Conservation (phyloP, 2,888 invertebrate genomes). For the Limnephilus marmoratus region DNA sequence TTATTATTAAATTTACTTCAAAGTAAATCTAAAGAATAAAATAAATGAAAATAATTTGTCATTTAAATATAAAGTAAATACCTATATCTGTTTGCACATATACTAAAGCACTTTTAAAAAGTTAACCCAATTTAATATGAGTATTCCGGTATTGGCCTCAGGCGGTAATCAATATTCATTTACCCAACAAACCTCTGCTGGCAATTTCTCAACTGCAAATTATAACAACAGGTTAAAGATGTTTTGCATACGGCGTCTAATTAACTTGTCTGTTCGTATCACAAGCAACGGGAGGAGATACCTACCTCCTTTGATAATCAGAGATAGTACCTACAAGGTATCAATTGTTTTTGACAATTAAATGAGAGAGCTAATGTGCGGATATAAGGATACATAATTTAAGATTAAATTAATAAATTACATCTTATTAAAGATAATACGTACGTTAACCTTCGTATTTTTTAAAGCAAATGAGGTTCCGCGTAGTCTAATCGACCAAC, state of each 20-base stretch:
- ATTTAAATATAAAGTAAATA: background rate
- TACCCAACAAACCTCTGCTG: background rate
- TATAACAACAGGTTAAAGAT: background rate
- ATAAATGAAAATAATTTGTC: no score
- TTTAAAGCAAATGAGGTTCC: no score
- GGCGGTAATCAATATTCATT: background rate
- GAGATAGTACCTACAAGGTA: background rate
- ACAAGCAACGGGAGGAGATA: background rate
- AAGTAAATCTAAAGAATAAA: no score
- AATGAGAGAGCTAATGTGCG: background rate
- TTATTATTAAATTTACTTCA: no score
- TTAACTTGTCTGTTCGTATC: background rate
- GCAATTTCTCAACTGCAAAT: background rate
- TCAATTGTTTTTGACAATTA: background rate
- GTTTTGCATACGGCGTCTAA: slow-evolving; percentile 4
- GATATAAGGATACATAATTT: background rate
- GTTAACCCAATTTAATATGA: background rate
- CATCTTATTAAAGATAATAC: no score
- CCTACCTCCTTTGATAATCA: background rate
- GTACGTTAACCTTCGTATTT: no score
- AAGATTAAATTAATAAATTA: background rate
- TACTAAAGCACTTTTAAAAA: background rate
- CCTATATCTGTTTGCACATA: background rate
- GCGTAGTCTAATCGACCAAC: no score
- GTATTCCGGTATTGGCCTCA: background rate